These are phyloP conservation scores for Epizoanthus illoricatus DNA, from an alignment of 92 coral and sea anemone species.

Conservation along the genomic window DNA sequence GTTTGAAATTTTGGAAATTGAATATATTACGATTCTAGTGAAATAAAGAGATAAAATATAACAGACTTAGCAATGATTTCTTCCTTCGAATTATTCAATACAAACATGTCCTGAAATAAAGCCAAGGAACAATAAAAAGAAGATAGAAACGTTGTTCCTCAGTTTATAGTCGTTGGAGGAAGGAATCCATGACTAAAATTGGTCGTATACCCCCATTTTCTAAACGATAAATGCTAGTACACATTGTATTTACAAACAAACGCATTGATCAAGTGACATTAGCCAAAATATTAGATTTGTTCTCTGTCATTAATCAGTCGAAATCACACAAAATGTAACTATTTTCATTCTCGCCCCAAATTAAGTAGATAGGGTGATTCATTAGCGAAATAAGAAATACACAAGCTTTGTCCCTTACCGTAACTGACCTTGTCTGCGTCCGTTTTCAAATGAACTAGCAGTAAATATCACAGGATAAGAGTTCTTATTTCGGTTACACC, in stretches of 20 bases:
- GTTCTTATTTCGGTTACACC: conserved; percentile 7
- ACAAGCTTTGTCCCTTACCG: conserved; percentile 7
- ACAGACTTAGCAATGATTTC: no score
- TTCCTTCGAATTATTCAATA: no score
- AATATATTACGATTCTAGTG: neutral
- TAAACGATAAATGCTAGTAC: neutral
- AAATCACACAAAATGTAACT: neutral
- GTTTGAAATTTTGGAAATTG: no score
- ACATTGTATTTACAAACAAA: conserved; percentile 7
- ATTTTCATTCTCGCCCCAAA: neutral
- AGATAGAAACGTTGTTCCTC: neutral
- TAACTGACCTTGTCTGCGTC: conserved; percentile 19
- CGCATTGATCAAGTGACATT: neutral
- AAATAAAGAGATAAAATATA: neutral
- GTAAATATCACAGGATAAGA: conserved; percentile 1
- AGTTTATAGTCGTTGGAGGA: no score
- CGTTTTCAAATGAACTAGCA: conserved; percentile 27
- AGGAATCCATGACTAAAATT: neutral
- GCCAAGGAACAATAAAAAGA: neutral
- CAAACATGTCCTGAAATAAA: no score
- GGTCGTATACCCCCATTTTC: neutral
- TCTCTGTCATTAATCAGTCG: neutral
- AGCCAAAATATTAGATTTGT: conserved; percentile 1
- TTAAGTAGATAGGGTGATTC: neutral
- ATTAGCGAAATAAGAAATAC: neutral